Base-by-base conservation (phyloP, 1,140 invertebrate species). In the Calliopsis andreniformis region DNA sequence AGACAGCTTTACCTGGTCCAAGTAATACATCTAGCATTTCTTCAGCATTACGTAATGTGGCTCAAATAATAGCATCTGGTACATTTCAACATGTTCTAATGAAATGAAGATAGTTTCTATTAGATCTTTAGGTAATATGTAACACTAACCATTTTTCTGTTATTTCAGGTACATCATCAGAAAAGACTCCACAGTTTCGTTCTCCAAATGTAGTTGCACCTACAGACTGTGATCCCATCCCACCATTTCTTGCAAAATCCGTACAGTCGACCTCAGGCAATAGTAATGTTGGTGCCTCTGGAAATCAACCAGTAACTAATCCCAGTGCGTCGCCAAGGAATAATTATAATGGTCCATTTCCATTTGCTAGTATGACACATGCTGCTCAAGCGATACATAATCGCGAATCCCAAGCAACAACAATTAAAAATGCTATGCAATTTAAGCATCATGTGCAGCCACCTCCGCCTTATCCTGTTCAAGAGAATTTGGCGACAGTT, bases 321-420 rank as follows among this genome's bases (percentile, higher is more conserved):
- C 78, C 90, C 2, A 86, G 76, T 68, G 76, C 86, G 32, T 86
- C 91, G 14, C 69, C 89, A 85, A 92, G 92, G 92, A 95, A 85
- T 73, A 91, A 89, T 75, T 93, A 93, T 80, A 93, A 93, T 83
- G 93, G 94, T 53, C 94, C 94, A 84, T 97, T 96, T 91, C 96
- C 97, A 20, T 98, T 97, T 89, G 95, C 96, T 80, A 97, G 96
- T 89, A 97, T 98, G 97, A 97, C 96, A 63, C 97, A 97, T 87
- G 96, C 96, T 61, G 94, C 94, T 6, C 93, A 93, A 90, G 93
- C 94, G 18, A 93, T 94, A 78, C 92, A 93, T 51, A 93, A 86
- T 82, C 90, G 92, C 42, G 92, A 92, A 78, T 88, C 87, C 55
- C 89, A 90, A 61, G 80, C 85, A 0, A 85, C 51, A 79, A 82